phyloP scores from a whole-genome alignment of 2,888 invertebrate genomes.

The Cataglyphis cursor region DNA sequence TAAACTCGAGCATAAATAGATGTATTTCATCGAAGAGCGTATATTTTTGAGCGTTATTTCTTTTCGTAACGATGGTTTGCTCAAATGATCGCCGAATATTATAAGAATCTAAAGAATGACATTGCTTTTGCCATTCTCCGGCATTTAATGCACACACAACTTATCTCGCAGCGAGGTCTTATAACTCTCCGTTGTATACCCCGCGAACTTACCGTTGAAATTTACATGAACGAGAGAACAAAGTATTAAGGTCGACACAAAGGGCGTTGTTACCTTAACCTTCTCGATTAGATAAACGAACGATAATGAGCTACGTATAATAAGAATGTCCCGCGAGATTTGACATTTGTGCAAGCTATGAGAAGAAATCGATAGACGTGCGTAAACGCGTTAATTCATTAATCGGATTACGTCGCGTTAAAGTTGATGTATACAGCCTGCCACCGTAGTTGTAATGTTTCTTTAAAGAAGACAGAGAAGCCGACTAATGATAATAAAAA shows the following conservation, averaged over 20 bases:
- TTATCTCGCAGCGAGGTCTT: slow-evolving; percentile 19
- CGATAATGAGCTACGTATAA: slow-evolving; percentile 16
- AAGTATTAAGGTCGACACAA: slow-evolving; percentile 49
- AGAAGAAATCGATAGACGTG: slow-evolving; percentile 9
- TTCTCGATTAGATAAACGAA: slow-evolving; percentile 44
- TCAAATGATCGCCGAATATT: slow-evolving; percentile 53
- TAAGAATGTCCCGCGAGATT: slow-evolving; percentile 18
- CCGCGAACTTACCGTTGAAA: slow-evolving; percentile 52
- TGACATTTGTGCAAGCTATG: background rate
- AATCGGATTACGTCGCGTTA: background rate
- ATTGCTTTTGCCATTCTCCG: slow-evolving; percentile 45
- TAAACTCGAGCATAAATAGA: slow-evolving; percentile 5
- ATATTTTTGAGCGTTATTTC: too few relatives aligned
- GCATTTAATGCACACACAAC: slow-evolving; percentile 55
- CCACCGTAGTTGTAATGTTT: slow-evolving; percentile 1
- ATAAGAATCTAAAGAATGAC: slow-evolving; percentile 45
- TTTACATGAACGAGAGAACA: slow-evolving; percentile 47
- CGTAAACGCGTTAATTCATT: slow-evolving; percentile 4
- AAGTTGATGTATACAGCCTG: background rate
- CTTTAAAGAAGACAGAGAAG: slow-evolving; percentile 56
- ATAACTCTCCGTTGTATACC: slow-evolving; percentile 41
- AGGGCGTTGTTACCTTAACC: slow-evolving; percentile 40
- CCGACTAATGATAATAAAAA: slow-evolving; percentile 69
- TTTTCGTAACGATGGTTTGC: background rate
- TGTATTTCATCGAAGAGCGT: background rate